phyloP scores from a whole-genome alignment of 2,888 invertebrate genomes.

The Cephus nigrinus region DNA sequence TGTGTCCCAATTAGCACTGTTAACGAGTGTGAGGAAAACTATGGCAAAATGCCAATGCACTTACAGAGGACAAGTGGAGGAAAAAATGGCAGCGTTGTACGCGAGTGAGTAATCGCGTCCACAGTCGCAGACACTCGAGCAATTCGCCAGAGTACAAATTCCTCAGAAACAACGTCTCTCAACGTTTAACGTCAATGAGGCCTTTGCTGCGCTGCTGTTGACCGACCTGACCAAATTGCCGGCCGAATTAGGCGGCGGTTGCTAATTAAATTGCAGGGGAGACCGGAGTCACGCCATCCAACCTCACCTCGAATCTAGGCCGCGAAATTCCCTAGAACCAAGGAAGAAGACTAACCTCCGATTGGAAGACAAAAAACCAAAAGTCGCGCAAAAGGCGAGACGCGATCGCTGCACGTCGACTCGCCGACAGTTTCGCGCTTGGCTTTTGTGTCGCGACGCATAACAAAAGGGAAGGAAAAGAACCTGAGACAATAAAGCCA shows the following conservation, averaged over 20 bases:
- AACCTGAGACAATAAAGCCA: conserved; percentile 22
- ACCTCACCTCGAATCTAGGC: background rate
- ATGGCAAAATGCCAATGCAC: background rate
- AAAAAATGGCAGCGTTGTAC: background rate
- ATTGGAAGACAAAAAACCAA: background rate
- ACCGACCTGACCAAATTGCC: background rate
- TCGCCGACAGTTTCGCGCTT: background rate
- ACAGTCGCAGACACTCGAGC: background rate
- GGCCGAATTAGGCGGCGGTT: background rate
- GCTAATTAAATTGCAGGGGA: background rate
- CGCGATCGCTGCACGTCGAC: background rate
- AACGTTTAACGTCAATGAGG: background rate
- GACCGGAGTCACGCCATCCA: background rate
- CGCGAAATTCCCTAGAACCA: background rate
- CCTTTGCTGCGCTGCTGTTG: background rate
- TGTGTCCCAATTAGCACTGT: background rate
- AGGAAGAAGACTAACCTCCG: background rate
- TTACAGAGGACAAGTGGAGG: background rate
- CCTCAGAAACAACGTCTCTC: background rate
- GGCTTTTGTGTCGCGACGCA: background rate
- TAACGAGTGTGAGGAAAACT: background rate
- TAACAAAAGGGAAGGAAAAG: conserved; percentile 12
- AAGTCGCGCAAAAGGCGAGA: background rate
- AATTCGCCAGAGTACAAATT: background rate
- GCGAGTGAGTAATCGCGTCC: background rate